Conservation (phyloP, 2,797 vertebrate genomes). For the Rhodeus uyekii region DNA sequence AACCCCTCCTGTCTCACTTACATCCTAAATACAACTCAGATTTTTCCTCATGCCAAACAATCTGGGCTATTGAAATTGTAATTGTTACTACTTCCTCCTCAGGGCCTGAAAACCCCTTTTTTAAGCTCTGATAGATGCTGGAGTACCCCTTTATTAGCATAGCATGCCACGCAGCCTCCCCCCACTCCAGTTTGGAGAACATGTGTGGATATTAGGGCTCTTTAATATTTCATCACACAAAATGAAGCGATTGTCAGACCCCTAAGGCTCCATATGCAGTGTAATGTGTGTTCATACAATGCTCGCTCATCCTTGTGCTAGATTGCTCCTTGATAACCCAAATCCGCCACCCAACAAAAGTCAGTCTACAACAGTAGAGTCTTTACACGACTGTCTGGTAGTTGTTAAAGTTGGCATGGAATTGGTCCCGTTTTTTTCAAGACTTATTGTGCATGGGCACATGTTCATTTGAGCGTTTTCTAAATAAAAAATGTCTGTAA, state of each 20-base stretch:
- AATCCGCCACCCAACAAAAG: not conserved
- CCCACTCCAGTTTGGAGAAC: constrained; percentile 60
- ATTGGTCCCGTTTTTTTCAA: not conserved
- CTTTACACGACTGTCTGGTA: not conserved
- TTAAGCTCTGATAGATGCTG: not conserved
- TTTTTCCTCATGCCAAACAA: constrained; percentile 59
- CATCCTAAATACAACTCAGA: constrained; percentile 52
- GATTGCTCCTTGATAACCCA: not conserved
- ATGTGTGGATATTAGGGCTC: constrained; percentile 73
- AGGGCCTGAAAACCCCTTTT: constrained; percentile 19
- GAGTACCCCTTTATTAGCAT: constrained; percentile 16
- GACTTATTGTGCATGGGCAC: not conserved
- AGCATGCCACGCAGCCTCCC: constrained; percentile 30
- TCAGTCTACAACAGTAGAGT: not conserved
- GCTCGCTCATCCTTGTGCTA: not conserved
- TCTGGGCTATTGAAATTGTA: constrained; percentile 67
- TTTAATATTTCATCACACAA: constrained; percentile 72
- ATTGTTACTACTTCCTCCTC: constrained; percentile 57
- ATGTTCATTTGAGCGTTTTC: not conserved
- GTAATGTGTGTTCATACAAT: constrained; percentile 2
- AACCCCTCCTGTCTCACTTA: constrained; percentile 32
- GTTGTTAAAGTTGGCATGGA: not conserved
- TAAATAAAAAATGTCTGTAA: not conserved
- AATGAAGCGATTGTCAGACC: constrained; percentile 52
- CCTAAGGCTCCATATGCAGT: constrained; percentile 28